phyloP scores from a whole-genome alignment of 2,113 vertebrate genomes.

The Rhipidura dahli region DNA sequence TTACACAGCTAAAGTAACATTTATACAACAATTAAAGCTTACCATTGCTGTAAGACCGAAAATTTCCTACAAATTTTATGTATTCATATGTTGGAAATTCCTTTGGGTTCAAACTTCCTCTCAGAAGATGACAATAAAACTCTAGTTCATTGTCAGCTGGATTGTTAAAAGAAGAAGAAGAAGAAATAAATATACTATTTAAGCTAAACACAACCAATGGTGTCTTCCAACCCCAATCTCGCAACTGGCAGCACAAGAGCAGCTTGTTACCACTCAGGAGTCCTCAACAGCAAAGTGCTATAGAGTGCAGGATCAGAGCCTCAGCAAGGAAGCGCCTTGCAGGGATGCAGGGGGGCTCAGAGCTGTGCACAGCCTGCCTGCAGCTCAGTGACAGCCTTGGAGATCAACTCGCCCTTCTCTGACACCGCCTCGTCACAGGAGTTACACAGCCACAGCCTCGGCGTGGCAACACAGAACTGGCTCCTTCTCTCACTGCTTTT shows the following conservation, averaged over 20 bases:
- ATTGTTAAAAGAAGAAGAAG: conserved; percentile 61
- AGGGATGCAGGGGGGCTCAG: neutral
- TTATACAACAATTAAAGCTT: conserved; percentile 69
- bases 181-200: conserved; percentile 55
- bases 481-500: neutral
- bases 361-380: neutral
- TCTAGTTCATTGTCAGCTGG: conserved; percentile 82
- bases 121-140: conserved; percentile 86
- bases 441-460: fast-evolving
- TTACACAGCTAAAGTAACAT: conserved; percentile 48
- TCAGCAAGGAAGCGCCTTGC: neutral
- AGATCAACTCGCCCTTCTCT: neutral
- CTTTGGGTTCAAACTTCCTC: conserved; percentile 84
- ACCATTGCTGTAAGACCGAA: conserved; percentile 83
- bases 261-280: neutral
- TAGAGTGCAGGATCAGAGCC: neutral
- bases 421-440: neutral
- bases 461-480: neutral
- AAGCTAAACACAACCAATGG: conserved; percentile 34
- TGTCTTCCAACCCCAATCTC: conserved; percentile 16
- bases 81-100: conserved; percentile 86
- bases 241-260: neutral
- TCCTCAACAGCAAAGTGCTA: neutral
- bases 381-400: neutral
- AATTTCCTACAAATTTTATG: conserved; percentile 85